phyloP scores from a whole-genome alignment of 2,113 vertebrate species.

The Callocephalon fimbriatum region DNA sequence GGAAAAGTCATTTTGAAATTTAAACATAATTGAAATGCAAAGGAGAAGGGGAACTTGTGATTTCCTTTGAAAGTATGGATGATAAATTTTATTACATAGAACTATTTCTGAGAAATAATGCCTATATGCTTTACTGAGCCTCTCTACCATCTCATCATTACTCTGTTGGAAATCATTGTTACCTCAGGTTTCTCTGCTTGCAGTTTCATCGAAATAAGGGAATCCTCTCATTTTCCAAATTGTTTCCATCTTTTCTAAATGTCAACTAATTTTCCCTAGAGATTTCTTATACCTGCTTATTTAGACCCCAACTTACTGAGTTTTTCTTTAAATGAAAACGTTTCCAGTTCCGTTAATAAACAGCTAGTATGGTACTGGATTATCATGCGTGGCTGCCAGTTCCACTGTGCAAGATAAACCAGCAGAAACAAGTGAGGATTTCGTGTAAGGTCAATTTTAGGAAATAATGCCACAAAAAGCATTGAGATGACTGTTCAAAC shows the following conservation, averaged over 20 bases:
- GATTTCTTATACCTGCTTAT: slow-evolving; percentile 63
- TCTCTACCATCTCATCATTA: slow-evolving; percentile 56
- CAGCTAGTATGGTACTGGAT: slow-evolving; percentile 1
- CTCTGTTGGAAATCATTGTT: slow-evolving; percentile 61
- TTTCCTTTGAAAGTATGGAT: slow-evolving; percentile 4
- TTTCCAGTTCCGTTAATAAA: slow-evolving; percentile 48
- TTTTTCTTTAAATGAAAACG: slow-evolving; percentile 57
- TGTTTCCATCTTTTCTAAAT: slow-evolving; percentile 54
- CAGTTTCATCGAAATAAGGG: slow-evolving; percentile 45
- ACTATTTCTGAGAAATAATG: not conserved
- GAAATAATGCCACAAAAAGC: not conserved
- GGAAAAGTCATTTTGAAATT: slow-evolving; percentile 39
- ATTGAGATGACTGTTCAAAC: not conserved
- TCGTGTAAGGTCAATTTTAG: not conserved
- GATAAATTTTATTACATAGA: slow-evolving; percentile 37
- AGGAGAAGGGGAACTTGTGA: slow-evolving; percentile 20
- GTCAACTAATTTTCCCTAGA: slow-evolving; percentile 63
- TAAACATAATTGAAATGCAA: slow-evolving; percentile 10
- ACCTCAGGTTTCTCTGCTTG: slow-evolving; percentile 41
- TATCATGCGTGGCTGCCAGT: not conserved
- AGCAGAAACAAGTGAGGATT: not conserved
- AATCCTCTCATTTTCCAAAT: slow-evolving; percentile 52
- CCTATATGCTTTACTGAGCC: slow-evolving; percentile 23
- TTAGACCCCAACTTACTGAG: slow-evolving; percentile 53
- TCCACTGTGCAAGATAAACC: slow-evolving; percentile 10